Conservation (phyloP, 1,140 invertebrate genomes). For the Pteromalus puparum region DNA sequence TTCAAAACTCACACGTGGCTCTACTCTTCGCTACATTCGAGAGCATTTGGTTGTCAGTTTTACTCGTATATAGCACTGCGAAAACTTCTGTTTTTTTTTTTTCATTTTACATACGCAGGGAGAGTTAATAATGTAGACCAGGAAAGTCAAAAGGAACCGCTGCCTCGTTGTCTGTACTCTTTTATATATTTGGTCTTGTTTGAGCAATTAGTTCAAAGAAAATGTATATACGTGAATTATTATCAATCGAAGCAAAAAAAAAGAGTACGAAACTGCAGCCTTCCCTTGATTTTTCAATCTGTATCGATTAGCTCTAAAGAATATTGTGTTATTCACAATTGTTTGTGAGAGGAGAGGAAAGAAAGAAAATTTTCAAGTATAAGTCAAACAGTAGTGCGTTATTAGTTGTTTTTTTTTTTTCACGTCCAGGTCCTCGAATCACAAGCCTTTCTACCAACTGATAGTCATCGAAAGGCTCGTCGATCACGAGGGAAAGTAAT, state of each 20-base stretch:
- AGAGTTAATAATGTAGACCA: constrained; percentile 2
- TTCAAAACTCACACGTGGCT: not conserved
- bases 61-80: not conserved
- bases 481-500: not conserved
- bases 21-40: not conserved
- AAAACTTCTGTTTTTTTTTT: not conserved
- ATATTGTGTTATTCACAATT: constrained; percentile 56
- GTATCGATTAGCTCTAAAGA: constrained; percentile 67
- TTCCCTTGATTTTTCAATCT: constrained; percentile 67
- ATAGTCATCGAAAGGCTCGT: too few relatives aligned
- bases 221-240: not conserved
- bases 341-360: constrained; percentile 1
- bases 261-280: constrained; percentile 6
- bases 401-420: not conserved
- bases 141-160: not conserved
- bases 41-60: not conserved
- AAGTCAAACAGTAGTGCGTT: constrained; percentile 10
- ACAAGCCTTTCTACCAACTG: not conserved
- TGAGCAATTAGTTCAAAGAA: not conserved
- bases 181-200: not conserved
- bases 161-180: not conserved
- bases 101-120: not conserved
- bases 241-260: not conserved
- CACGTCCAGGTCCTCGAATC: constrained; percentile 1
- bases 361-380: constrained; percentile 18